Conservation (phyloP, 2,888 invertebrate species). For the Apoderus coryli region DNA sequence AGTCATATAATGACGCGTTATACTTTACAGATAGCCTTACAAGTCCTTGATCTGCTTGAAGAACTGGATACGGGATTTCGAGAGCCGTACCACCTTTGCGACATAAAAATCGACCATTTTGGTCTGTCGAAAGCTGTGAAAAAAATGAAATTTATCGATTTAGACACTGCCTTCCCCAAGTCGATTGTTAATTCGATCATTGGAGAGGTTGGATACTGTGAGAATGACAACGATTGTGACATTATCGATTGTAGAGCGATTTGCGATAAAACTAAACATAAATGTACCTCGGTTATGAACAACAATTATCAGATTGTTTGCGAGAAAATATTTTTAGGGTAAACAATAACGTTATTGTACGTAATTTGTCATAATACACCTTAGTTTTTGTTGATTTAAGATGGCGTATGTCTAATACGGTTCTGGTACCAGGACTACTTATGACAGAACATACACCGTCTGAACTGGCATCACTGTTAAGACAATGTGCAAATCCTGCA, state of each 20-base stretch:
- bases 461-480: constrained; percentile 39
- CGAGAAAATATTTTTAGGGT: constrained; percentile 47
- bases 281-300: constrained; percentile 43
- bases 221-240: constrained; percentile 47
- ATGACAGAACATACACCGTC: constrained; percentile 44
- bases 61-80: constrained; percentile 42
- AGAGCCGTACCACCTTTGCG: constrained; percentile 51
- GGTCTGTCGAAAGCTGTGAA: constrained; percentile 36
- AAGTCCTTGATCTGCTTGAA: constrained; percentile 45
- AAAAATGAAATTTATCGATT: constrained; percentile 46
- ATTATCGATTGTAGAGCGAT: constrained; percentile 49
- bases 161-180: constrained; percentile 46
- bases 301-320: constrained; percentile 54
- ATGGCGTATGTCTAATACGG: constrained; percentile 44
- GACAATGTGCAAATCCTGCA: constrained; percentile 44
- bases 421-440: constrained; percentile 45
- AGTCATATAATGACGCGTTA: too few species aligned
- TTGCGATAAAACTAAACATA: constrained; percentile 37
- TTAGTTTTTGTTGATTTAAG: too few species aligned
- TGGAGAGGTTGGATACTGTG: constrained; percentile 33
- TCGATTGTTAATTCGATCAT: constrained; percentile 37
- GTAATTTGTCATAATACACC: constrained; percentile 26
- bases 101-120: constrained; percentile 52
- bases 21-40: too few species aligned
- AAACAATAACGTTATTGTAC: too few species aligned